Base-by-base conservation (phyloP, 1,140 invertebrate genomes). In the Cydia strobilella region DNA sequence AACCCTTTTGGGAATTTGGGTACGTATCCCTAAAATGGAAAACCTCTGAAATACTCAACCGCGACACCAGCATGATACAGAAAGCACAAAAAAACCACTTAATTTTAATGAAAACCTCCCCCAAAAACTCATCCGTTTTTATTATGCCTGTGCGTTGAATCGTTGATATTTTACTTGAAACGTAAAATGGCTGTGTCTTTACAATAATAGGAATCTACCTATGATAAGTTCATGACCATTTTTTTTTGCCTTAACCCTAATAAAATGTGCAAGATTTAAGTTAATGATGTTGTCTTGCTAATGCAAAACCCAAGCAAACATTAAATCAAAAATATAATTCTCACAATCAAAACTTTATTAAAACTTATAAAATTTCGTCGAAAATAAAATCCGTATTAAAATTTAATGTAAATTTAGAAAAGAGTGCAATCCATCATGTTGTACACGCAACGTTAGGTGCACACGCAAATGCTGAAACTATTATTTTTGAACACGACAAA, bases 81-180 rank as follows among this genome's bases (percentile, higher is more conserved):
- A 69, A 59, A 59, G 54, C 54, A 18, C 51, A 12, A 59, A 59
- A 59, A 69, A 69, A n/a, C n/a, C 65, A 69, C 65, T 69, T 69
- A 35, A 69, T 69, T 69, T 69, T 35, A 69, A 69, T 69, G 65
- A 69, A 69, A 69, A 42, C 31, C 65, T 69, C 65, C 65, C 65
- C 65, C 15, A 31, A 51, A 69, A 69, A 39, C 65, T 69, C 65
- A 35, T 69, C 65, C 31, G 65, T 69, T 69, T 69, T 69, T 69
- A 69, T 69, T 69, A 69, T 35, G 31, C 65, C 65, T 69, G 65
- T 35, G 65, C 27, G 63, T 42, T 69, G 65, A 69, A 20, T 35
- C 27, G 63, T 42, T 69, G 65, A 69, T 18, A 39, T 66, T 31
- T 66, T 69, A 59, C 54, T 23, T 23, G 54, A 23, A 12, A 23